Base-by-base conservation (phyloP, 1,140 invertebrate genomes). In the Eueides isabella region DNA sequence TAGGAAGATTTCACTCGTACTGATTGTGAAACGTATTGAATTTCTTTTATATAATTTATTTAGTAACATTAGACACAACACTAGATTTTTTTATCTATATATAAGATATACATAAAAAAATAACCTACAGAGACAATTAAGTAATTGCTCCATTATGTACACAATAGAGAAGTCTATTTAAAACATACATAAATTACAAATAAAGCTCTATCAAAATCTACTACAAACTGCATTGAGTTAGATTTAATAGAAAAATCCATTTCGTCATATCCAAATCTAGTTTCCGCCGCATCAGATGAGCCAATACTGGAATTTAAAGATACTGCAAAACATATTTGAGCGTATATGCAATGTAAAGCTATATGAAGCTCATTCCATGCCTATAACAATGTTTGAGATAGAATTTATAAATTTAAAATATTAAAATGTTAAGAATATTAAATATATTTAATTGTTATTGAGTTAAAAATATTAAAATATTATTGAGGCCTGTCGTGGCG, bases 221-320 rank as follows among this genome's bases (percentile, higher is more conserved):
- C 48, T 14, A 55, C 9, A 55, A 61, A 35, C 66, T 66, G 69
- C 38, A 33, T 33, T 29, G 29, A 72, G 64, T 67, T 38, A 61
- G 71, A 77, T 33, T 31, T 71, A 67, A 77, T 77, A 74, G 71
- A 74, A 74, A 74, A 19, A 55, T n/a, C 65, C 31, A 77, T 64
- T 74, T 31, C 35, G 62, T 67, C 28, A 70, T 69, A 68, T 44
- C 38, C n/a, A n/a, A 66, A 73, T 63, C 71, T 48, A 19, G 68
- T 65, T 71, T 38, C 30, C n/a, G 55, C 55, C 30, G 29, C 55
- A 33, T 16, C 63, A 55, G 5, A 23, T 29, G 19, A 26, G 61
- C 19, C 29, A 61, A 66, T 69, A 55, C 28, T 12, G 31, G 61
- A 61, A 4, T 55, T 55, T n/a, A 19, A 6, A 11, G 48, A 23